Base-by-base conservation (phyloP, 2,113 vertebrate genomes). In the Hyperoodon ampullatus region DNA sequence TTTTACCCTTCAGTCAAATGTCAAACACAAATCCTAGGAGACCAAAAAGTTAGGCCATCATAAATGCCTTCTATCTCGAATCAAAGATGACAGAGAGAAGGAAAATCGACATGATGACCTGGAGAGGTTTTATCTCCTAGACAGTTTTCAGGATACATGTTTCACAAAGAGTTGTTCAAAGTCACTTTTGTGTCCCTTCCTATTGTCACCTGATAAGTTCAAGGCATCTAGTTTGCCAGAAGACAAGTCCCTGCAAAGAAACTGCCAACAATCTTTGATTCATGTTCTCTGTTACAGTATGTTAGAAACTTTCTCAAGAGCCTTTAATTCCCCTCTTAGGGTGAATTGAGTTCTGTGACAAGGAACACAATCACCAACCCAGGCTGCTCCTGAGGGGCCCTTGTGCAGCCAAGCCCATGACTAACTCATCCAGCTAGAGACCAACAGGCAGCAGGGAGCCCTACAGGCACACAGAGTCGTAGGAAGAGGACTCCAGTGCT, bases 141-240 rank as follows among this genome's bases (percentile, higher is more conserved):
- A 42, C 88, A 92, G 88, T 65, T 82, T 95, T 65, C 0, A 82
- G 83, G 84, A 90, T 85, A 4, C 12, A 0, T 6, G 82, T 80
- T 61, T 97, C 85, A 83, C 47, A 93, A 82, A 58, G 88, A n/a
- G 87, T 61, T 93, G 74, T 85, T 93, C 86, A 83, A 23, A 83
- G 47, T 94, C 26, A 23, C 4, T 18, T 95, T 14, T 14, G 12
- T 80, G 82, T 60, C 21, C 12, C 50, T 92, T 78, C 80, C 65
- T 24, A 16, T 91, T 90, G 83, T 95, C 95, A 93, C 74, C 83
- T 61, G 89, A 90, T 95, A 97, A 96, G 44, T 97, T 86, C 95
- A 92, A 93, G 88, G 83, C 21, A 24, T 19, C 6, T 58, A 93
- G 96, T 75, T 94, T 84, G 11, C 78, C 91, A 94, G 66, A 61